Evolutionary conservation across 2,113 vertebrate species (phyloP), one percentile per base, ranked within the genome.

Genomic region (Tylochromis polylepis): DNA sequence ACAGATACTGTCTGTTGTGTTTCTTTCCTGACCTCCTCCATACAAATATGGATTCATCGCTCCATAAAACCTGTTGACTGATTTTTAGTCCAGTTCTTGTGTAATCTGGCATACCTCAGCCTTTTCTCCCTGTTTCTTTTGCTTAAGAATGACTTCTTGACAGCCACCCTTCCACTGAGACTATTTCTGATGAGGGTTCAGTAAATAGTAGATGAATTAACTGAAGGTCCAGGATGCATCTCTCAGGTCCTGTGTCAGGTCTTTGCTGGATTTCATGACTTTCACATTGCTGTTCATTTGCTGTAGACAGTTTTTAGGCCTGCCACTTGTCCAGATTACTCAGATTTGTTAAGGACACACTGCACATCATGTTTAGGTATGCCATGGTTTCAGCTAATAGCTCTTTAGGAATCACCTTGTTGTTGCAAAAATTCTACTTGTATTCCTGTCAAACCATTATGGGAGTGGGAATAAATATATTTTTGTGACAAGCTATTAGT

Each of bases 191-290:
- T 0, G 10, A 62, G 1, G 60, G 6, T 65, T 38, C 34, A 65
- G 20, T 38, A 8, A 65, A 65, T 2, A 38, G 6, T 20, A 65
- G 60, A 38, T 3, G 1, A n/a, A 65, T 65, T 65, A n/a, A n/a
- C 31, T 0, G 0, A 62, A 62, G 59, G 59, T 62, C 31, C 6
- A 0, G 31, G 60, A 65, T 65, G 8, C 60, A 38, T 18, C 60
- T 65, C 60, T 65, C 34, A 38, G 2, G 18, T 65, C 34, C 60
- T n/a, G 2, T 38, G 60, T 65, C 34, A 38, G 60, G 34, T 62
- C 29, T 34, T 34, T 34, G 5, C 29, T 65, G 34, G 60, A 62
- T 62, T 62, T 62, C 59, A 62, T 62, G 59, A 62, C 31, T 34
- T 34, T 34, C 31, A 34, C 6, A 34, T 34, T 6, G 6, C 31